A percentile compares a stretch with the other conserved stretches of the same genome.
Conservation (phyloP, 2,888 invertebrate genomes). For the Orthosia gracilis region DNA sequence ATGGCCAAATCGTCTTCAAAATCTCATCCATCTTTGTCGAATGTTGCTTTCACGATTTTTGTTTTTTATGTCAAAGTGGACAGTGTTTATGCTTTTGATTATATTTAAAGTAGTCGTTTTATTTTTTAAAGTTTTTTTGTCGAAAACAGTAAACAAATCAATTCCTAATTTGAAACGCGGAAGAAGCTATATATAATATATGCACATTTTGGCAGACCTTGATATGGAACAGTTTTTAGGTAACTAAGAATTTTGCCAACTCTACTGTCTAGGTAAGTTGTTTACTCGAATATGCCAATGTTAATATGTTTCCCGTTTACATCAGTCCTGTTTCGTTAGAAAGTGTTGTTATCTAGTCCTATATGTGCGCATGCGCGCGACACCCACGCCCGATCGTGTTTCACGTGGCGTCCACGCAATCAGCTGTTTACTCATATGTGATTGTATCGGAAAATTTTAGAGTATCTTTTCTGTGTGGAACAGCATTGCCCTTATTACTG, state of each 20-base stretch:
- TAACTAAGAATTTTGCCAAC: constrained; percentile 7
- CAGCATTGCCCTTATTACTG: constrained; percentile 21
- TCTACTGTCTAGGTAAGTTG: background rate
- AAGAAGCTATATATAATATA: constrained; percentile 4
- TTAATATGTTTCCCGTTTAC: constrained; percentile 16
- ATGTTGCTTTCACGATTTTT: constrained; percentile 49
- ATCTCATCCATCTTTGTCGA: constrained; percentile 60
- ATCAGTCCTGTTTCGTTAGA: constrained; percentile 46
- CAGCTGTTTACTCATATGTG: constrained; percentile 79
- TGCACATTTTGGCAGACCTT: constrained; percentile 18
- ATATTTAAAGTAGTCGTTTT: background rate
- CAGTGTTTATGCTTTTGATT: background rate
- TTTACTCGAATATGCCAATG: constrained; percentile 25
- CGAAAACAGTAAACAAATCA: constrained; percentile 9
- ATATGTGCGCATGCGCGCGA: constrained; percentile 66
- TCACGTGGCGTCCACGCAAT: constrained; percentile 80
- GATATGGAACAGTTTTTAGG: background rate
- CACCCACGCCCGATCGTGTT: constrained; percentile 73
- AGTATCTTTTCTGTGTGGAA: constrained; percentile 23
- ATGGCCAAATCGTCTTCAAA: constrained; percentile 57
- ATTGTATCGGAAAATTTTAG: constrained; percentile 71
- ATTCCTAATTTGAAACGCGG: background rate
- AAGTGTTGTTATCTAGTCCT: constrained; percentile 61
- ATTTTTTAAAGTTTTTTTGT: constrained; percentile 1
- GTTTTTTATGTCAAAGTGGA: constrained; percentile 29